Conservation (phyloP, 1,140 invertebrate genomes). For the Sycophila sp. region DNA sequence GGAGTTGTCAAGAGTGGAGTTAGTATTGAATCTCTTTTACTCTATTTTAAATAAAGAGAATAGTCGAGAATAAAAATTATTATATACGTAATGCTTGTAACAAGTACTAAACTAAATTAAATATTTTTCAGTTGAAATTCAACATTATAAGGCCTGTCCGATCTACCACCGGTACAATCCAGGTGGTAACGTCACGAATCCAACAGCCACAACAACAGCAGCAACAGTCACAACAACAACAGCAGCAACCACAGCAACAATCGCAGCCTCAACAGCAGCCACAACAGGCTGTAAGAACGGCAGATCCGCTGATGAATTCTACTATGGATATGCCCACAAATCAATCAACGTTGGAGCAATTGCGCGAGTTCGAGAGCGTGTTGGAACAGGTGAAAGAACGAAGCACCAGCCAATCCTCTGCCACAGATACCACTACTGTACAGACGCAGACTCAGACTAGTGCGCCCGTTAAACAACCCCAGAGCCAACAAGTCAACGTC, state of each 20-base stretch:
- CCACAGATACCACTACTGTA: constrained; percentile 52
- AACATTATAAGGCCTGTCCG: constrained; percentile 56
- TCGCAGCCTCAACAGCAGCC: constrained; percentile 44
- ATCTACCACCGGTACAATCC: constrained; percentile 48
- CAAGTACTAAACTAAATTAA: background rate
- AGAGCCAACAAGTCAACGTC: constrained; percentile 50
- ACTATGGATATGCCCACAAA: constrained; percentile 61
- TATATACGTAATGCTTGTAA: no score
- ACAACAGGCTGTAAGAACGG: constrained; percentile 46
- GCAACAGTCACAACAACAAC: constrained; percentile 42
- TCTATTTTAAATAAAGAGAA: no score
- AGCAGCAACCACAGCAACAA: constrained; percentile 45
- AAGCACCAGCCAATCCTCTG: constrained; percentile 68
- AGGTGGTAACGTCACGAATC: constrained; percentile 53
- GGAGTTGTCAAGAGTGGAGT: no score
- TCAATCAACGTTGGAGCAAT: constrained; percentile 76
- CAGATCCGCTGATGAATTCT: constrained; percentile 58
- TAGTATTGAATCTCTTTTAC: no score
- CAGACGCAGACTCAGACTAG: constrained; percentile 58
- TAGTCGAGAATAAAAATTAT: no score
- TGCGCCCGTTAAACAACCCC: constrained; percentile 45
- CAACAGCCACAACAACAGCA: constrained; percentile 39
- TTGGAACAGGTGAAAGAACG: constrained; percentile 82
- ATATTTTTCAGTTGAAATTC: constrained; percentile 50
- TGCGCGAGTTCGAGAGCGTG: constrained; percentile 84